Percentiles rank a stretch among this genome's conserved stretches.
phyloP scores from a whole-genome alignment of 2,888 invertebrate species.

The Dendrolimus houi region DNA sequence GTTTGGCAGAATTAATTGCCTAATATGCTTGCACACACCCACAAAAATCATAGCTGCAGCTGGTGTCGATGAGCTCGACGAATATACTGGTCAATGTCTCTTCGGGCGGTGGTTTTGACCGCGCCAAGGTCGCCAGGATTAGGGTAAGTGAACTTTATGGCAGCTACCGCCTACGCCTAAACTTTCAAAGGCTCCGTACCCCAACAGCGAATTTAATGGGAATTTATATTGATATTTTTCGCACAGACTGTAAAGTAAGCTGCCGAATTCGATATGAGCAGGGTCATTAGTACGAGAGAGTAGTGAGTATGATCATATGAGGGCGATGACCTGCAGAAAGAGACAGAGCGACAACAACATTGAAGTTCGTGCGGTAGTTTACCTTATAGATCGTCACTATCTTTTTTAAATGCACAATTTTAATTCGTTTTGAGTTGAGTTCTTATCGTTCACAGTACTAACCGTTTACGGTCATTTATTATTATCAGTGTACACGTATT shows the following conservation, averaged over 20 bases:
- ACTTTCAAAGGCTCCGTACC: constrained; percentile 7
- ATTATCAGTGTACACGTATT: no score
- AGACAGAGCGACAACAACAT: constrained; percentile 70
- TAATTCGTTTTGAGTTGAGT: neutral
- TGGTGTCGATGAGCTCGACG: constrained; percentile 32
- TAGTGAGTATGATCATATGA: constrained; percentile 33
- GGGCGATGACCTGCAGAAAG: constrained; percentile 68
- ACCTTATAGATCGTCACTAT: neutral
- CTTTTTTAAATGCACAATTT: neutral
- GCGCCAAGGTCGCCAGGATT: constrained; percentile 62
- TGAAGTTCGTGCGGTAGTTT: constrained; percentile 59
- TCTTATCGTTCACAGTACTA: neutral
- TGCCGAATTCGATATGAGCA: constrained; percentile 40
- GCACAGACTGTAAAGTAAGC: constrained; percentile 33
- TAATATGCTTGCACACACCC: constrained; percentile 49
- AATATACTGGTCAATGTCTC: constrained; percentile 58
- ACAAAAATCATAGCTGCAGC: constrained; percentile 46
- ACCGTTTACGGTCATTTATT: no score
- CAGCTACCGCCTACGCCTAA: constrained; percentile 20
- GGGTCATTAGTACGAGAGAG: constrained; percentile 69
- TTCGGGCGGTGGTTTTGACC: constrained; percentile 54
- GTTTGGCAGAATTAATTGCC: constrained; percentile 56
- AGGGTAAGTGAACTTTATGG: constrained; percentile 49
- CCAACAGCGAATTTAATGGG: constrained; percentile 6
- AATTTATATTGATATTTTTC: constrained; percentile 16